phyloP scores from a whole-genome alignment of 2,113 vertebrate genomes.

The Vulpes vulpes region DNA sequence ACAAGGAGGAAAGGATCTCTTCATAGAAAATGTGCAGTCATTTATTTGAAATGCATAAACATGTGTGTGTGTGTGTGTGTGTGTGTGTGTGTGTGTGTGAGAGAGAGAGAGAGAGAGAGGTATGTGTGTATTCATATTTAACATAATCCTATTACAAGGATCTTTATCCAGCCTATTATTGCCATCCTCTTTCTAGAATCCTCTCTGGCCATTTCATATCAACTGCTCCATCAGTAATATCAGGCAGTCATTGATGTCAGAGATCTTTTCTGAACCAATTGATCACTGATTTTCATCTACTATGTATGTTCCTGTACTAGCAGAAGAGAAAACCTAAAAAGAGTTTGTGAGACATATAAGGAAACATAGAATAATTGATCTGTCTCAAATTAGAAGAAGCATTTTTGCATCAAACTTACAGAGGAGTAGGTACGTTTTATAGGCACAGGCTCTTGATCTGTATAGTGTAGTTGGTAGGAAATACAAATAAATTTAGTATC shows the following conservation, averaged over 20 bases:
- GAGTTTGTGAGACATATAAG: neutral
- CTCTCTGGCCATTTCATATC: neutral
- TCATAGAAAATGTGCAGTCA: neutral
- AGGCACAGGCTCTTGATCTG: neutral
- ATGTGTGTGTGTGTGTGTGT: neutral
- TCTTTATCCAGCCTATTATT: neutral
- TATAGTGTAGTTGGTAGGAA: neutral
- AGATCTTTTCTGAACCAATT: neutral
- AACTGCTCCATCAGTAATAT: neutral
- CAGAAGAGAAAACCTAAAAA: neutral
- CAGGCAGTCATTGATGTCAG: neutral
- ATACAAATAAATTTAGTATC: neutral
- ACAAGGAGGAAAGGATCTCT: neutral
- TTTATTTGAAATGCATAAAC: neutral
- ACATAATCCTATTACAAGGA: neutral
- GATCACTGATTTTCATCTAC: neutral
- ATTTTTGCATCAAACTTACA: neutral
- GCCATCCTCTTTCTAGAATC: neutral
- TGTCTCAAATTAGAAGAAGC: neutral
- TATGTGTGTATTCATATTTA: neutral
- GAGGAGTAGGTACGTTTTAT: neutral
- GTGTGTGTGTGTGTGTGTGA: neutral
- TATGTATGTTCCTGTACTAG: neutral
- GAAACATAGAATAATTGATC: neutral
- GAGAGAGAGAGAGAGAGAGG: too few relatives aligned